Evolutionary conservation across 2,113 vertebrate species (phyloP).

Genomic region (Hypocryptadius cinnamomeus): DNA sequence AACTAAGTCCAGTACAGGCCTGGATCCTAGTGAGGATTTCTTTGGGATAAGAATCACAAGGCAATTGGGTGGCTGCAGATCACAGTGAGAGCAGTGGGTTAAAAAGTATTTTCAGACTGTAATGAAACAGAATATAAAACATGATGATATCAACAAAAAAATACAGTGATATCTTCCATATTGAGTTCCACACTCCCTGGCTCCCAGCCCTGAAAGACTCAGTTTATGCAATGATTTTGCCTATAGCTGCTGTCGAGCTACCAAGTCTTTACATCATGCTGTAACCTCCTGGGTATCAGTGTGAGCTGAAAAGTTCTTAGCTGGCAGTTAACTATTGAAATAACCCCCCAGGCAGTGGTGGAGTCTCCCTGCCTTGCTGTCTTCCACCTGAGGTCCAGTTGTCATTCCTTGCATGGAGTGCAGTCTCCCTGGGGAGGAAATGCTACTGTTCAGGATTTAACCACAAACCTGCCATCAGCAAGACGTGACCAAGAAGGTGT

Average conservation of each 20-base stretch:
- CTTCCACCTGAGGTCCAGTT: not conserved
- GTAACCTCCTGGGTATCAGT: not conserved
- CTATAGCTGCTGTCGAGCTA: not conserved
- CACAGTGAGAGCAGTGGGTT: not conserved
- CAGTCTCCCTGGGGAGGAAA: not conserved
- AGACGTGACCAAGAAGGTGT: not conserved
- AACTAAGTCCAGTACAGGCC: not conserved
- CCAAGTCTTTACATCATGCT: not conserved
- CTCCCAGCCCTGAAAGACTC: not conserved
- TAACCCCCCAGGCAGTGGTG: not conserved
- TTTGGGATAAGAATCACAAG: not conserved
- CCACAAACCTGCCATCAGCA: not conserved
- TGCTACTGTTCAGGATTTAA: not conserved
- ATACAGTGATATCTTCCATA: not conserved
- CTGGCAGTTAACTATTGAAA: not conserved
- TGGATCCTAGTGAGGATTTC: not conserved
- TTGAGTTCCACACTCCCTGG: not conserved
- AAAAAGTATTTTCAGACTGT: not conserved
- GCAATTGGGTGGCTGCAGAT: not conserved
- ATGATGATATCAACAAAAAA: not conserved
- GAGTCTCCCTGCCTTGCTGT: not conserved
- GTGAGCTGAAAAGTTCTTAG: not conserved
- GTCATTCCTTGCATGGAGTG: not conserved
- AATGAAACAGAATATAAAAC: not conserved
- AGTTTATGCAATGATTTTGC: not conserved